phyloP scores from a whole-genome alignment of 2,797 vertebrate species.

The Manis pentadactyla region DNA sequence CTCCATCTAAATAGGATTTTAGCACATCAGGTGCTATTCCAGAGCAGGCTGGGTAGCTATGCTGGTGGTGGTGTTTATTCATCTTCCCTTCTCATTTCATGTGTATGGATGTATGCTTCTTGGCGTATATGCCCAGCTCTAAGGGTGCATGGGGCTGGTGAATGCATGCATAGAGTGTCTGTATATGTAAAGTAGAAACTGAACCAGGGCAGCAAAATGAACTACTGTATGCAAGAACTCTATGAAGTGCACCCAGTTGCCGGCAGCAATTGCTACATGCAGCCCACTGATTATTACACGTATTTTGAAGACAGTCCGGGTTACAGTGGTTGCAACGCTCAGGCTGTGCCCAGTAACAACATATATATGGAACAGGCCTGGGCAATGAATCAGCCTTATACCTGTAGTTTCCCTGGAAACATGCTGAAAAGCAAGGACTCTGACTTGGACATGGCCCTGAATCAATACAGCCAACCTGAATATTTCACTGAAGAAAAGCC shows the following conservation, averaged over 20 bases:
- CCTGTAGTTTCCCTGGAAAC: conserved; percentile 92
- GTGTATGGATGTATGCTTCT: conserved; percentile 86
- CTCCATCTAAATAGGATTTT: conserved; percentile 88
- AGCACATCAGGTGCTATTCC: conserved; percentile 84
- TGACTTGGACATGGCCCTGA: conserved; percentile 94
- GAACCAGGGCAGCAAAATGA: conserved; percentile 91
- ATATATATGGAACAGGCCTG: conserved; percentile 96
- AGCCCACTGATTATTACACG: conserved; percentile 93
- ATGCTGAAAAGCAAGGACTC: conserved; percentile 94
- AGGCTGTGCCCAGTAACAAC: conserved; percentile 92
- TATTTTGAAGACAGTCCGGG: conserved; percentile 91
- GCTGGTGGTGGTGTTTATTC: conserved; percentile 86
- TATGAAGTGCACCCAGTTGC: conserved; percentile 93
- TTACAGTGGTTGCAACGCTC: conserved; percentile 91
- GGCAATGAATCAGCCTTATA: conserved; percentile 92
- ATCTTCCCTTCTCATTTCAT: conserved; percentile 77
- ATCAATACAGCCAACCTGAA: conserved; percentile 94
- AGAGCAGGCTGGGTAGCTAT: conserved; percentile 83
- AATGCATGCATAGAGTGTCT: conserved; percentile 80
- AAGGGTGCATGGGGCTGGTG: conserved; percentile 71
- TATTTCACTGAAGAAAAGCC: conserved; percentile 93
- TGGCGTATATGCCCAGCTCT: conserved; percentile 83
- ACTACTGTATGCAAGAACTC: conserved; percentile 94
- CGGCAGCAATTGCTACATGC: conserved; percentile 90
- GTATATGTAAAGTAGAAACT: conserved; percentile 87